phyloP scores from a whole-genome alignment of 2,113 vertebrate species.

The Marmota flaviventris region DNA sequence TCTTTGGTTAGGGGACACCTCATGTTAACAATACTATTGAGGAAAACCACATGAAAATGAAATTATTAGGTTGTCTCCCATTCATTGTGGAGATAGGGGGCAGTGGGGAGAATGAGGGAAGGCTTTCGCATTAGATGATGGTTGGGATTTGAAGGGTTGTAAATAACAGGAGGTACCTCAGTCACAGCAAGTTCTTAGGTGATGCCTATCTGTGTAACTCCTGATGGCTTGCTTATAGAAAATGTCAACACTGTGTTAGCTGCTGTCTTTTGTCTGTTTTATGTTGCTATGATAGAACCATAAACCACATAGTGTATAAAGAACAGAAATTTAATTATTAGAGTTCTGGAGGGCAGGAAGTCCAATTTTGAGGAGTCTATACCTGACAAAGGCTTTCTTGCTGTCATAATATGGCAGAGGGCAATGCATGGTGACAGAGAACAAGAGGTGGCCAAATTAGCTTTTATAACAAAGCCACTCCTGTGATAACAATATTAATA shows the following conservation, averaged over 20 bases:
- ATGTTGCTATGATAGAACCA: neutral
- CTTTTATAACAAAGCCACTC: neutral
- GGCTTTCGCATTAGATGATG: neutral
- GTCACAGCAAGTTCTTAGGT: neutral
- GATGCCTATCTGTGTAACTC: neutral
- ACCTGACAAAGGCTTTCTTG: neutral
- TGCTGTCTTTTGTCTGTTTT: neutral
- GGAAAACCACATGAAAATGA: neutral
- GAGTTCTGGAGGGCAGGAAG: neutral
- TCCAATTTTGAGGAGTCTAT: neutral
- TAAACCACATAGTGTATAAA: neutral
- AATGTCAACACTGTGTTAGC: neutral
- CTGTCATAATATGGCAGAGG: neutral
- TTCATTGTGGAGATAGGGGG: neutral
- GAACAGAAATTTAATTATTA: neutral
- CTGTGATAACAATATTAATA: neutral
- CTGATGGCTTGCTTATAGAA: neutral
- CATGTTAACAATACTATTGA: neutral
- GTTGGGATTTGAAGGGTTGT: neutral
- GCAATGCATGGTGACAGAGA: neutral
- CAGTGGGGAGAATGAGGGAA: neutral
- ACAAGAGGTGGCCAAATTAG: neutral
- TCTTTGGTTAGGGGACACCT: neutral
- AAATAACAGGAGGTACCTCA: neutral
- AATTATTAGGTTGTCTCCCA: neutral